Percentiles rank a stretch among this genome's conserved stretches.
These are phyloP conservation scores for Hydropotes inermis DNA, from an alignment of 2,113 vertebrate genomes.

Conservation along the genomic window DNA sequence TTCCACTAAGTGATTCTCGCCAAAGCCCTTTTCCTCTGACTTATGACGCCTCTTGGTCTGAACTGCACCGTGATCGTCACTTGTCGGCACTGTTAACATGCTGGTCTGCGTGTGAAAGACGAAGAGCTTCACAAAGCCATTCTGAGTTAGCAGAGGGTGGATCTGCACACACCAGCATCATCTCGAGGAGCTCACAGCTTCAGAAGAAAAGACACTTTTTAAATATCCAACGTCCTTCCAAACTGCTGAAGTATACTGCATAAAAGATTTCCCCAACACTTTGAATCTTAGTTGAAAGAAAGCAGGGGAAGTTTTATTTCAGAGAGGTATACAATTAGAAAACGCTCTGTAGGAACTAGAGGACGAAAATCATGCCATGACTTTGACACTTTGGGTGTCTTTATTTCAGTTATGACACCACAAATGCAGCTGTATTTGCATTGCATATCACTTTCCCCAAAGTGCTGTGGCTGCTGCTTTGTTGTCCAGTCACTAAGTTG, in stretches of 20 bases:
- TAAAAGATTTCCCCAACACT: not conserved
- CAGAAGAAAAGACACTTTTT: not conserved
- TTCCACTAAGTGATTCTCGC: not conserved
- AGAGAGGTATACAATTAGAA: not conserved
- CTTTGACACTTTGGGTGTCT: not conserved
- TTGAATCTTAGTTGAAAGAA: not conserved
- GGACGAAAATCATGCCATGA: not conserved
- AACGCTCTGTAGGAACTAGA: not conserved
- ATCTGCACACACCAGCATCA: not conserved
- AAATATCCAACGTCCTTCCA: not conserved
- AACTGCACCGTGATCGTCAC: not conserved
- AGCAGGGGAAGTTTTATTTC: not conserved
- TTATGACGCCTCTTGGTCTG: not conserved
- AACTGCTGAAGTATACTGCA: not conserved
- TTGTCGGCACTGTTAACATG: not conserved
- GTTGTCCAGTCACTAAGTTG: not conserved
- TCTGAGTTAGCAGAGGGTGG: not conserved
- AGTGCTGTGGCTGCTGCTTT: not conserved
- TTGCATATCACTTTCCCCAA: not conserved
- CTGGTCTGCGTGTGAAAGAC: not conserved
- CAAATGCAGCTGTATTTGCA: not conserved
- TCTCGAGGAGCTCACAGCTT: not conserved
- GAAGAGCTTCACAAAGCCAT: not conserved
- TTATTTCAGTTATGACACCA: not conserved
- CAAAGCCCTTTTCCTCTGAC: not conserved